phyloP scores from a whole-genome alignment of 2,113 vertebrate species.

The Phylloscopus whistleri region DNA sequence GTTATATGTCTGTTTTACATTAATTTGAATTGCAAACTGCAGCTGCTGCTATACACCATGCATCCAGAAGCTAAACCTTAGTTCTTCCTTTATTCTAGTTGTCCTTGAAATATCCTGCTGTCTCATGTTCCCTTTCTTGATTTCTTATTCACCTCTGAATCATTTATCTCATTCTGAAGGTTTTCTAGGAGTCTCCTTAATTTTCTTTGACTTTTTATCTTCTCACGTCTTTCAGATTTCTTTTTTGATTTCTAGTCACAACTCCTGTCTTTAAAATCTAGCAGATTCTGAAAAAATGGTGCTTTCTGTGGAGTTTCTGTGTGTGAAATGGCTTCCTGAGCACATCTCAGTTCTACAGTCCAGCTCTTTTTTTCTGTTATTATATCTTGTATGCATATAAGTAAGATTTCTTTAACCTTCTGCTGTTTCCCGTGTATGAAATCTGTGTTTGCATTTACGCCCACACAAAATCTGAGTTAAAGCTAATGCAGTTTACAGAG shows the following conservation, averaged over 20 bases:
- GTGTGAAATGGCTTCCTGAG: not conserved
- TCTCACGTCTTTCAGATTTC: not conserved
- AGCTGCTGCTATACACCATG: not conserved
- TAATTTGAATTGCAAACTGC: slow-evolving; percentile 18
- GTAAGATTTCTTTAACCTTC: not conserved
- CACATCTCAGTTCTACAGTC: not conserved
- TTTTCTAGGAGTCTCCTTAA: not conserved
- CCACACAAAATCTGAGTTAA: not conserved
- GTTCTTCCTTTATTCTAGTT: not conserved
- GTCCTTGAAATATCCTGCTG: not conserved
- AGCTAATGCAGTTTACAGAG: not conserved
- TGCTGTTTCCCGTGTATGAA: not conserved
- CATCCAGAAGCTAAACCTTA: not conserved
- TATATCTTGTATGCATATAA: not conserved
- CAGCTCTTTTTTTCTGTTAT: not conserved
- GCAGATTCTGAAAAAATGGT: not conserved
- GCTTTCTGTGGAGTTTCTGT: not conserved
- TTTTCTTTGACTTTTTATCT: not conserved
- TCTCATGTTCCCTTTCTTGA: not conserved
- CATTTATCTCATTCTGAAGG: not conserved
- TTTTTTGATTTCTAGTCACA: not conserved
- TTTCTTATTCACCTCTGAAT: not conserved
- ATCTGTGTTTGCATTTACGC: not conserved
- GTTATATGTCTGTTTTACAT: slow-evolving; percentile 13
- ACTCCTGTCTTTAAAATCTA: not conserved